Base-by-base conservation (phyloP, 2,888 invertebrate species). In the Agonopterix alstromeriana region DNA sequence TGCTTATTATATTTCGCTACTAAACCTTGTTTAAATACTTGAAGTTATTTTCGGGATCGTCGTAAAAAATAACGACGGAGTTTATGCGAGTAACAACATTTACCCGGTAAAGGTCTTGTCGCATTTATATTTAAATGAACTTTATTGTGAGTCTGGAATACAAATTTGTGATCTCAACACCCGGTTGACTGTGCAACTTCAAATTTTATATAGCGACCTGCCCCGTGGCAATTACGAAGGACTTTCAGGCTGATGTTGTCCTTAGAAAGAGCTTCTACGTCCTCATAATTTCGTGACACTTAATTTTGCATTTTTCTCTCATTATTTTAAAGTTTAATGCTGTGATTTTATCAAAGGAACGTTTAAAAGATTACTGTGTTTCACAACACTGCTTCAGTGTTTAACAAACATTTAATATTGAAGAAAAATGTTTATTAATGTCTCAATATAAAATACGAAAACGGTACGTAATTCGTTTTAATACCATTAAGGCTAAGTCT, bases 41-140 rank as follows among this genome's bases (percentile, higher is more conserved):
- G 61, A 69, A 69, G 69, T 72, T 70, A 73, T 71, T 74, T 73
- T 67, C 54, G 65, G 68, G 70, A 64, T 68, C 59, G 66, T 68
- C 70, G 70, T 79, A 76, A 79, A 81, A 80, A 79, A 81, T 74
- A 70, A 77, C 73, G 76, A 71, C 69, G 55, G 60, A 65, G 67
- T 77, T 77, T 73, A 77, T 74, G 69, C 70, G 62, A 76, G 68
- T 70, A 72, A 73, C 76, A 77, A 62, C 79, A 67, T 77, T 79
- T 73, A 76, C 79, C 65, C 63, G 72, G 69, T 69, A 72, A 72
- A 77, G 78, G 75, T 75, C 78, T 77, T 78, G 79, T 79, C 80
- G 76, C 80, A 79, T 82, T 82, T 83, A 82, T 82, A 83, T 83
- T 82, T 82, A 83, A 83, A 83, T 83, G 73, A 81, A 77, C 72